Evolutionary conservation across 2,113 vertebrate species (phyloP).

Genomic region (Notiomystis cincta): DNA sequence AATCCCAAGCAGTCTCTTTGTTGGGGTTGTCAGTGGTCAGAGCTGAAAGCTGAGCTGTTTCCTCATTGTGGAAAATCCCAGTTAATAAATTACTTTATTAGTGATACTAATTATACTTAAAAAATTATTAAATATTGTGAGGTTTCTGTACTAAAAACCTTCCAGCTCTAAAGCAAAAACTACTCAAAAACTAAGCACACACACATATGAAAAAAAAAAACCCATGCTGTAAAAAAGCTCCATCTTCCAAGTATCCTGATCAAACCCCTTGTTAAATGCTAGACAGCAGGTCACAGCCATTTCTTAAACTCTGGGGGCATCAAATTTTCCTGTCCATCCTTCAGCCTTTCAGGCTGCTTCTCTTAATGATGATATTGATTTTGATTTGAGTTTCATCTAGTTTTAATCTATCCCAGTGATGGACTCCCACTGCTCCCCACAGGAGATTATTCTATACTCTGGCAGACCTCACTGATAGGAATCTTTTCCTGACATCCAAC

Average conservation of each 20-base stretch:
- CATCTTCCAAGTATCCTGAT: not conserved
- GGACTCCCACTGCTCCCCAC: conserved; percentile 52
- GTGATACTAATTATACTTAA: not conserved
- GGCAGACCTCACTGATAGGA: conserved; percentile 22
- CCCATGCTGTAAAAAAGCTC: not conserved
- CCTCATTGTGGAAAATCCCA: not conserved
- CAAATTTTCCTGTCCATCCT: conserved; percentile 35
- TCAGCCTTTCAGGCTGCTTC: conserved; percentile 34
- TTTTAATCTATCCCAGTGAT: conserved; percentile 33
- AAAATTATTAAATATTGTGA: not conserved
- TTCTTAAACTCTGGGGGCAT: conserved; percentile 25
- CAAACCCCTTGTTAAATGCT: not conserved
- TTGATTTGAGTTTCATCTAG: conserved; percentile 57
- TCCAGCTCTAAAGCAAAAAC: not conserved
- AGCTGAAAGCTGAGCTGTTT: not conserved
- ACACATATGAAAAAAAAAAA: not conserved
- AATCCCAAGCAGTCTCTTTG: not conserved
- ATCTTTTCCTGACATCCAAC: conserved; percentile 17
- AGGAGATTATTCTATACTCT: conserved; percentile 3
- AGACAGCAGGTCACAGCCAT: conserved; percentile 20
- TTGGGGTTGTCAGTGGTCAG: not conserved
- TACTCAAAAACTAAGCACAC: not conserved
- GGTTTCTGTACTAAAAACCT: not conserved
- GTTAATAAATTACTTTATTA: not conserved
- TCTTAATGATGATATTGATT: conserved; percentile 60